A percentile compares a stretch with the other conserved stretches of the same genome.
Conservation (phyloP, 2,888 invertebrate species). For the Andricus quercusramuli region DNA sequence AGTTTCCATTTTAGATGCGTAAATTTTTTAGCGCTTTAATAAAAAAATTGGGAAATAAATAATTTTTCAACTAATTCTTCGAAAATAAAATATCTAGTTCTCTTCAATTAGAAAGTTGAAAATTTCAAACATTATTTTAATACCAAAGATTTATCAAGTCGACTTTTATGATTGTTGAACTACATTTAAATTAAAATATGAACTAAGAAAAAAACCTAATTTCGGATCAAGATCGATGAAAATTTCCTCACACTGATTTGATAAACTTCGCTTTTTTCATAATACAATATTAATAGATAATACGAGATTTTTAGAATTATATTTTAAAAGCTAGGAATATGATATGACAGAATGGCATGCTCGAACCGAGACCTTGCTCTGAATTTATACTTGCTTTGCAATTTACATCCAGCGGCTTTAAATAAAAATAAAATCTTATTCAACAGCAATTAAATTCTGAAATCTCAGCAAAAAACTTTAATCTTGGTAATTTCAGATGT, state of each 20-base stretch:
- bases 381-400: not conserved
- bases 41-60: too few relatives aligned
- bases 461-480: not conserved
- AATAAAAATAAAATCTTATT: not conserved
- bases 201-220: not conserved
- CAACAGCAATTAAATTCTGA: not conserved
- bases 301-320: not conserved
- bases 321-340: slow-evolving; percentile 22
- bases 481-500: not conserved
- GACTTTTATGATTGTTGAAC: not conserved
- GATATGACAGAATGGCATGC: slow-evolving; percentile 17
- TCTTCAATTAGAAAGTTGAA: too few relatives aligned
- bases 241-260: not conserved
- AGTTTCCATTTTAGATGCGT: too few relatives aligned
- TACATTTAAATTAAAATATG: not conserved
- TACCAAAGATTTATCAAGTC: not conserved
- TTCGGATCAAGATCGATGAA: not conserved
- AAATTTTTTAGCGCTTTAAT: too few relatives aligned
- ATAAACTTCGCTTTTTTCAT: not conserved
- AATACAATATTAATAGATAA: slow-evolving; percentile 1
- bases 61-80: too few relatives aligned
- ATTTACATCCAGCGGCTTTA: not conserved
- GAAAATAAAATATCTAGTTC: too few relatives aligned
- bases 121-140: not conserved
- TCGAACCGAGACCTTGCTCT: slow-evolving; percentile 2